Conservation (phyloP, 2,888 invertebrate genomes). For the Andrena marginata region DNA sequence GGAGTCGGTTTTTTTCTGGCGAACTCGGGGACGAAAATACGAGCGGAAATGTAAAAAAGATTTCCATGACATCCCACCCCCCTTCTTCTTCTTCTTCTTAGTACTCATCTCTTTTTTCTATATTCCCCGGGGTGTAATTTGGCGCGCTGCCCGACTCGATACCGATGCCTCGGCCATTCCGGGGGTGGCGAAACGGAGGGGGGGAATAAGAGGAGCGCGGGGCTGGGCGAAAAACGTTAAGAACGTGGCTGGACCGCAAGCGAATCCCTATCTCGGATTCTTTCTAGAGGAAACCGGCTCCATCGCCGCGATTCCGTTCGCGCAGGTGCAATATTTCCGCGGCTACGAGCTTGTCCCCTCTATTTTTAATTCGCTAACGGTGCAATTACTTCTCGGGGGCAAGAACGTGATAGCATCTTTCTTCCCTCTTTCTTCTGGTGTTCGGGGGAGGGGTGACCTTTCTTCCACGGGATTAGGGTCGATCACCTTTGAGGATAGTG, state of each 20-base stretch:
- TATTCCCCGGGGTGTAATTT: constrained; percentile 70
- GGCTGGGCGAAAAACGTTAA: constrained; percentile 55
- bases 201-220: constrained; percentile 38
- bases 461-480: no score
- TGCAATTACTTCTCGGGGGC: constrained; percentile 39
- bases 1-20: constrained; percentile 14
- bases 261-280: constrained; percentile 5
- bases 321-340: constrained; percentile 36
- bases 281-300: constrained; percentile 5
- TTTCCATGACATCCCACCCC: constrained; percentile 24
- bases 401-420: constrained; percentile 7
- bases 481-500: not conserved
- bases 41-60: constrained; percentile 49
- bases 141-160: constrained; percentile 69
- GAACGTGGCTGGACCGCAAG: constrained; percentile 51
- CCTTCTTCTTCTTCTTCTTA: constrained; percentile 16
- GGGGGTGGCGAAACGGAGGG: constrained; percentile 36
- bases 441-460: not conserved
- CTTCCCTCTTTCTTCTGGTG: no score
- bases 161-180: constrained; percentile 62
- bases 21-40: constrained; percentile 25
- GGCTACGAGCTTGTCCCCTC: not conserved
- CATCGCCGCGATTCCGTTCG: constrained; percentile 24
- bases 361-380: constrained; percentile 50
- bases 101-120: constrained; percentile 42